Evolutionary conservation across 2,888 invertebrate genomes (phyloP).

Genomic region (Coremacera marginata): DNA sequence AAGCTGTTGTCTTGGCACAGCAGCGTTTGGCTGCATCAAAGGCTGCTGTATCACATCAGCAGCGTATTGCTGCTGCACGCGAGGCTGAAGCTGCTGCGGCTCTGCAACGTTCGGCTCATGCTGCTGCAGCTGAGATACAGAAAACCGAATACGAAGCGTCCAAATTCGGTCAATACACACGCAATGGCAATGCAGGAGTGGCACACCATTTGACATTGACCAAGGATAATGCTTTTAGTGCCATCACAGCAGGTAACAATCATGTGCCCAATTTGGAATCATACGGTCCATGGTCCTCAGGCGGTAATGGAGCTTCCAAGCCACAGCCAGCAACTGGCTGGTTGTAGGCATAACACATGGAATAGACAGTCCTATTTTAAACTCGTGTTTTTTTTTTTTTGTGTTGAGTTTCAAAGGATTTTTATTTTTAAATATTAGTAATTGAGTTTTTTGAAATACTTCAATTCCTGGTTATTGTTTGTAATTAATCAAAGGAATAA

Average conservation of each 20-base stretch:
- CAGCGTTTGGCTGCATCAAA: slow-evolving; percentile 79
- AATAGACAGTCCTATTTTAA: too few species aligned
- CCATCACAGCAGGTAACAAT: slow-evolving; percentile 64
- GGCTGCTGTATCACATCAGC: slow-evolving; percentile 78
- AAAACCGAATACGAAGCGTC: slow-evolving; percentile 75
- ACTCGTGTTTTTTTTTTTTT: too few species aligned
- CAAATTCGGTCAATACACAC: slow-evolving; percentile 74
- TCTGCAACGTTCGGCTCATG: slow-evolving; percentile 78
- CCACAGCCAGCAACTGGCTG: slow-evolving; percentile 46
- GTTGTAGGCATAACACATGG: slow-evolving; percentile 38
- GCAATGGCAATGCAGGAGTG: slow-evolving; percentile 72
- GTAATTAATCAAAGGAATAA: too few species aligned
- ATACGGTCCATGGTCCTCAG: slow-evolving; percentile 58
- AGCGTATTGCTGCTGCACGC: slow-evolving; percentile 78
- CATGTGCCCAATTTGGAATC: slow-evolving; percentile 61
- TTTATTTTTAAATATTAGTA: too few species aligned
- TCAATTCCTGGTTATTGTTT: too few species aligned
- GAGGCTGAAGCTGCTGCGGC: slow-evolving; percentile 81
- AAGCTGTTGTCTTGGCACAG: slow-evolving; percentile 77
- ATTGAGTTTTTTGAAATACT: too few species aligned
- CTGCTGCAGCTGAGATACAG: slow-evolving; percentile 79
- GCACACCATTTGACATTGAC: slow-evolving; percentile 74
- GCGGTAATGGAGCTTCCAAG: slow-evolving; percentile 41
- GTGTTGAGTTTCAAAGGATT: too few species aligned
- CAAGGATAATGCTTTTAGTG: slow-evolving; percentile 72